phyloP scores from a whole-genome alignment of 2,113 vertebrate genomes.

The Lota lota region DNA sequence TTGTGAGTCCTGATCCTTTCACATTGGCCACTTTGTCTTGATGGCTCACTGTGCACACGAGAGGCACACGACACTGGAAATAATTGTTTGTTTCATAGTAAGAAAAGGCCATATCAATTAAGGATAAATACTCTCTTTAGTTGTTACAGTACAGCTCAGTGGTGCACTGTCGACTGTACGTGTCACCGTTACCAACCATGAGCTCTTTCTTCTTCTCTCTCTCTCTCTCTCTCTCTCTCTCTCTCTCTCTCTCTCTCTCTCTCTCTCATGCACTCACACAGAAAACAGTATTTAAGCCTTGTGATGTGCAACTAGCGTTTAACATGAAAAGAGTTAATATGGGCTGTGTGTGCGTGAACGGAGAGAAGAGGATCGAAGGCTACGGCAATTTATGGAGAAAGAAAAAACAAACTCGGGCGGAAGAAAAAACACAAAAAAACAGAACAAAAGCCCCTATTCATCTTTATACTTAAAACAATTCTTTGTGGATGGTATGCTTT shows the following conservation, averaged over 20 bases:
- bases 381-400: slow-evolving; percentile 13
- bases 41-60: slow-evolving; percentile 74
- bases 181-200: not conserved
- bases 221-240: too few species aligned
- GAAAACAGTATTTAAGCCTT: slow-evolving; percentile 52
- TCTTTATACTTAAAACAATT: slow-evolving; percentile 47
- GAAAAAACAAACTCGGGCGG: not conserved
- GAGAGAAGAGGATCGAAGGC: slow-evolving; percentile 18
- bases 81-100: slow-evolving; percentile 81
- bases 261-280: slow-evolving; percentile 31
- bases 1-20: slow-evolving; percentile 67
- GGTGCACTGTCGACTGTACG: slow-evolving; percentile 61
- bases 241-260: slow-evolving; percentile 29
- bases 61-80: slow-evolving; percentile 68
- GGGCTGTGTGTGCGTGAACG: slow-evolving; percentile 24
- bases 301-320: slow-evolving; percentile 50
- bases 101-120: slow-evolving; percentile 82
- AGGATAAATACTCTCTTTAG: slow-evolving; percentile 77
- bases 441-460: slow-evolving; percentile 27
- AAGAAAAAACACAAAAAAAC: not conserved
- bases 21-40: slow-evolving; percentile 73
- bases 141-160: slow-evolving; percentile 76
- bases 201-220: too few species aligned
- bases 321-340: slow-evolving; percentile 44
- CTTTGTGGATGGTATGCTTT: slow-evolving; percentile 47